These are phyloP conservation scores for Sebastes taczanowskii DNA, from an alignment of 2,797 vertebrate genomes.

Conservation along the genomic window DNA sequence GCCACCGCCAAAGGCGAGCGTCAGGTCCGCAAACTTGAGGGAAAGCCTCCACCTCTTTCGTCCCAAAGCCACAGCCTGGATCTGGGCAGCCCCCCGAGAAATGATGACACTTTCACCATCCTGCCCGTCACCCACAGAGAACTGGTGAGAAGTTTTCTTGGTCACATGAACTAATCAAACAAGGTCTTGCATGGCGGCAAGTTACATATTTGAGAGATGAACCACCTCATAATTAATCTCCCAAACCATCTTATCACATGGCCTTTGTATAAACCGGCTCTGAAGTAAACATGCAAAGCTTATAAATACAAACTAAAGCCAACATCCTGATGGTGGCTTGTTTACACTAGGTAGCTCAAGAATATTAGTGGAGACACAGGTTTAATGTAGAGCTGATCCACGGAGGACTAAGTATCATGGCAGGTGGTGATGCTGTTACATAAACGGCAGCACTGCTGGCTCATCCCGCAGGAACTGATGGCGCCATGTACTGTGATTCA, in stretches of 20 bases:
- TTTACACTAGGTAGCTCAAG: slow-evolving; percentile 25
- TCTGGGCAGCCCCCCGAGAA: slow-evolving; percentile 66
- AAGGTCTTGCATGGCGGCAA: background rate
- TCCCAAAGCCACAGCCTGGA: slow-evolving; percentile 76
- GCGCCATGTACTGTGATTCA: slow-evolving; percentile 21
- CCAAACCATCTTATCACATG: background rate
- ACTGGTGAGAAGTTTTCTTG: slow-evolving; percentile 73
- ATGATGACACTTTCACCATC: slow-evolving; percentile 71
- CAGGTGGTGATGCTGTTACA: slow-evolving; percentile 30
- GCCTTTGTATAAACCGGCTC: slow-evolving; percentile 22
- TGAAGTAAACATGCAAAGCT: slow-evolving; percentile 42
- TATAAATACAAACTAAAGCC: slow-evolving; percentile 35
- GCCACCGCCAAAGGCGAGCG: slow-evolving; percentile 81
- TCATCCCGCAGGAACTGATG: slow-evolving; percentile 26
- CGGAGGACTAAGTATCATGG: slow-evolving; percentile 1
- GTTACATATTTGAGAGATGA: background rate
- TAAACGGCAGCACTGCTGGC: slow-evolving; percentile 31
- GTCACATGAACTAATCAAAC: slow-evolving; percentile 14
- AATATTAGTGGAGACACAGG: slow-evolving; percentile 22
- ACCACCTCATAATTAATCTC: slow-evolving; percentile 49
- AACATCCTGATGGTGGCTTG: slow-evolving; percentile 35
- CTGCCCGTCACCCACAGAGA: slow-evolving; percentile 78
- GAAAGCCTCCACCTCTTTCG: slow-evolving; percentile 70
- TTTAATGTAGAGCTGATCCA: slow-evolving; percentile 24
- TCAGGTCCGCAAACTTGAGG: slow-evolving; percentile 80